Evolutionary conservation across 2,797 vertebrate species (phyloP).

Genomic region (Synaphobranchus kaupii): DNA sequence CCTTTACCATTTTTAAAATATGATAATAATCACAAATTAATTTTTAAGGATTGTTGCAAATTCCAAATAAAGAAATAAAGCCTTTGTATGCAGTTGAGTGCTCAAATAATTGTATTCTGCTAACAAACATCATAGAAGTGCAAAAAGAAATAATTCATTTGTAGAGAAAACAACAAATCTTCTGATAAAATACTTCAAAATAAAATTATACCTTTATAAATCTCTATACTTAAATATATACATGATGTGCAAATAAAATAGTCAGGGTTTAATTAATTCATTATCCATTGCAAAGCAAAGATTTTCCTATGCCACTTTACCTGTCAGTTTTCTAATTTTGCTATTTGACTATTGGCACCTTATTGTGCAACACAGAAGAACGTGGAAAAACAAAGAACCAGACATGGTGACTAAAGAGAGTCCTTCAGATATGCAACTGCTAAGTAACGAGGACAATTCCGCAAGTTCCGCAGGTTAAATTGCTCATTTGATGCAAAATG

Average conservation of each 20-base stretch:
- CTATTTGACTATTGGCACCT: constrained; percentile 65
- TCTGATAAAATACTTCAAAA: constrained; percentile 87
- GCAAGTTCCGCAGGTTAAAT: constrained; percentile 51
- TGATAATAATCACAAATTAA: constrained; percentile 30
- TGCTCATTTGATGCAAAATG: not conserved
- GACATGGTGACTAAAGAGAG: constrained; percentile 40
- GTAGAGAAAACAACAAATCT: constrained; percentile 70
- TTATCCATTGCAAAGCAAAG: constrained; percentile 67
- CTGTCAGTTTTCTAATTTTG: constrained; percentile 69
- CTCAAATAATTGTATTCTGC: constrained; percentile 35
- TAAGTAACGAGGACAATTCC: constrained; percentile 56
- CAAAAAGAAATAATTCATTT: constrained; percentile 65
- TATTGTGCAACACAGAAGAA: constrained; percentile 71
- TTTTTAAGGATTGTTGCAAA: constrained; percentile 31
- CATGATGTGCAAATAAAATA: constrained; percentile 75
- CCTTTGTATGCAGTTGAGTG: constrained; percentile 37
- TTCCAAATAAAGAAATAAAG: constrained; percentile 29
- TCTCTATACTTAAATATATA: constrained; percentile 87
- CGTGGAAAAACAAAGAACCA: constrained; percentile 23
- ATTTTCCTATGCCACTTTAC: constrained; percentile 48
- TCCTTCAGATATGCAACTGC: constrained; percentile 54
- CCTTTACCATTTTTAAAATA: constrained; percentile 32
- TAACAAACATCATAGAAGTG: constrained; percentile 45
- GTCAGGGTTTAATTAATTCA: constrained; percentile 59
- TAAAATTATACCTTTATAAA: constrained; percentile 87